Evolutionary conservation across 2,888 invertebrate genomes (phyloP).

Genomic region (Cheilosia vernalis): DNA sequence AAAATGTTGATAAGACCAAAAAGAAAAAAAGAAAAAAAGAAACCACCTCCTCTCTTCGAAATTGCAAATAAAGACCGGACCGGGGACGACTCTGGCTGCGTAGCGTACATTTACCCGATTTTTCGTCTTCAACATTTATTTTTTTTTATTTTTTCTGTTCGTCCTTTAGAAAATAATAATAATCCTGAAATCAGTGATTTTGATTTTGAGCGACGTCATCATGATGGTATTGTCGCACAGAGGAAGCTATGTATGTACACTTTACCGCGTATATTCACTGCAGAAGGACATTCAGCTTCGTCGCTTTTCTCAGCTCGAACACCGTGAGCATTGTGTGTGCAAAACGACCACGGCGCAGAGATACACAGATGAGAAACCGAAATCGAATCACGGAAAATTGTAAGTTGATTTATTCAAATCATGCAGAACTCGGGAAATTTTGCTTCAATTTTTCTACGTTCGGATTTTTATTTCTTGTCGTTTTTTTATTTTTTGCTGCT

Average conservation of each 20-base stretch:
- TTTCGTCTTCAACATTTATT: neutral
- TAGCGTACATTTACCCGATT: constrained; percentile 24
- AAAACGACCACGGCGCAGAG: constrained; percentile 40
- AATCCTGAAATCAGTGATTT: constrained; percentile 75
- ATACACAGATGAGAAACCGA: constrained; percentile 69
- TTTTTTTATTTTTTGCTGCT: constrained; percentile 5
- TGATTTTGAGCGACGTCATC: constrained; percentile 74
- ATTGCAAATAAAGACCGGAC: constrained; percentile 64
- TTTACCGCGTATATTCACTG: constrained; percentile 31
- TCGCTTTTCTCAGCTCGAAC: constrained; percentile 4
- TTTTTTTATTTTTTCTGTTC: constrained; percentile 12
- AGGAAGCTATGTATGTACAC: constrained; percentile 55
- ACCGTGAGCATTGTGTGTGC: neutral
- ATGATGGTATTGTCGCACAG: constrained; percentile 58
- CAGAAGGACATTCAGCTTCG: constrained; percentile 46
- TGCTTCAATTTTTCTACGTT: constrained; percentile 70
- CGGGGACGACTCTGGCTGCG: constrained; percentile 31
- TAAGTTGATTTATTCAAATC: constrained; percentile 77
- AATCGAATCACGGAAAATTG: constrained; percentile 76
- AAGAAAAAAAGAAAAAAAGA: constrained; percentile 40
- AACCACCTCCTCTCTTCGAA: constrained; percentile 8
- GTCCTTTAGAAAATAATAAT: constrained; percentile 74
- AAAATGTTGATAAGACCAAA: constrained; percentile 68
- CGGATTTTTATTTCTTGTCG: constrained; percentile 9
- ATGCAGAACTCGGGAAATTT: constrained; percentile 75